phyloP scores from a whole-genome alignment of 2,113 vertebrate genomes.

The Halichoerus grypus region DNA sequence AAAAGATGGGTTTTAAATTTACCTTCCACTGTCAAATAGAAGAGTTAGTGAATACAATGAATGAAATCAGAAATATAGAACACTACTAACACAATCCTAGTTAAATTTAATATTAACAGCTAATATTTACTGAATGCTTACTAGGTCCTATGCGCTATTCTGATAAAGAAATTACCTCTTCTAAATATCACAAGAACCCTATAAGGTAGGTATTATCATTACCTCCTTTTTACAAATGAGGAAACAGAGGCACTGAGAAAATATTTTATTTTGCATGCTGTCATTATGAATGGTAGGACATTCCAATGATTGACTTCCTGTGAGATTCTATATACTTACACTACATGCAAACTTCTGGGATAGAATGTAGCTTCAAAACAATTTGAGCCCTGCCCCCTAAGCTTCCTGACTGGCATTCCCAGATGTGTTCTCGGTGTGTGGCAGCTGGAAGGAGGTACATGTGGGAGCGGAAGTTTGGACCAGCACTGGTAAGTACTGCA shows the following conservation, averaged over 20 bases:
- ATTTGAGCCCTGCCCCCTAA: not conserved
- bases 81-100: not conserved
- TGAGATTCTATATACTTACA: not conserved
- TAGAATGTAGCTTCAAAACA: not conserved
- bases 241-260: not conserved
- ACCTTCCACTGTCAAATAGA: not conserved
- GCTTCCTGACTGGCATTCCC: not conserved
- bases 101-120: not conserved
- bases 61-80: conserved; percentile 1
- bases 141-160: not conserved
- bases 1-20: not conserved
- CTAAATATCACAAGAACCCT: not conserved
- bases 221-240: not conserved
- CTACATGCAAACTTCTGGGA: not conserved
- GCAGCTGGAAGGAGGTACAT: not conserved
- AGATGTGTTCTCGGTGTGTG: not conserved
- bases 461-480: not conserved
- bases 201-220: not conserved
- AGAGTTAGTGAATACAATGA: not conserved
- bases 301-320: not conserved
- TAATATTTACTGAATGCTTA: not conserved
- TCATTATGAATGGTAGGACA: not conserved
- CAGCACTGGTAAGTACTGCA: not conserved
- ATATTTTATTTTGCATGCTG: not conserved
- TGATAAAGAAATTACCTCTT: not conserved